phyloP scores from a whole-genome alignment of 2,797 vertebrate species.

The Masticophis lateralis region DNA sequence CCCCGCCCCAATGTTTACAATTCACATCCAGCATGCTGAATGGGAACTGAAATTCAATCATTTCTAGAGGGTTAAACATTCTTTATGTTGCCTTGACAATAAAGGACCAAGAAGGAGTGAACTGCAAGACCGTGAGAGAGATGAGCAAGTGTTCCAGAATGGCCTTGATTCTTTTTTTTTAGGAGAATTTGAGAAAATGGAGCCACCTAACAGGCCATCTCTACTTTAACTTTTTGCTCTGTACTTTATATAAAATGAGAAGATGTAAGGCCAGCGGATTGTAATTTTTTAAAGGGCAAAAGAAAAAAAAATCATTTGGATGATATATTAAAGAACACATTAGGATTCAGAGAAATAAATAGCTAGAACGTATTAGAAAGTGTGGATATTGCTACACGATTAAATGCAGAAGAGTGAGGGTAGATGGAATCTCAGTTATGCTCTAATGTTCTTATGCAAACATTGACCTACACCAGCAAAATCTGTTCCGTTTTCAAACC shows the following conservation, averaged over 20 bases:
- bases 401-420: background rate
- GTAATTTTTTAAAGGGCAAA: background rate
- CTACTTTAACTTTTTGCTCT: background rate
- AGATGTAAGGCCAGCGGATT: background rate
- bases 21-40: background rate
- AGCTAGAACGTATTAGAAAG: background rate
- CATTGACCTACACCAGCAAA: background rate
- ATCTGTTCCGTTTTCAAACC: background rate
- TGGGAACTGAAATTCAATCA: background rate
- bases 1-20: background rate
- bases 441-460: background rate
- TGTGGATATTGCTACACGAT: background rate
- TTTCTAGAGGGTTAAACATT: background rate
- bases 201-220: background rate
- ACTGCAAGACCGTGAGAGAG: background rate
- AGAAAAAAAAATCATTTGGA: no score
- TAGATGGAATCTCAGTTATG: background rate
- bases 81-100: background rate
- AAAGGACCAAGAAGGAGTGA: background rate
- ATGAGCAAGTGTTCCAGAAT: background rate
- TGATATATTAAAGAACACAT: background rate
- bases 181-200: background rate
- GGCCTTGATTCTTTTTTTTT: background rate
- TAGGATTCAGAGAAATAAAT: background rate
- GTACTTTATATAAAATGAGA: background rate